Conservation (phyloP, 2,113 vertebrate genomes). For the Neoarius graeffei region DNA sequence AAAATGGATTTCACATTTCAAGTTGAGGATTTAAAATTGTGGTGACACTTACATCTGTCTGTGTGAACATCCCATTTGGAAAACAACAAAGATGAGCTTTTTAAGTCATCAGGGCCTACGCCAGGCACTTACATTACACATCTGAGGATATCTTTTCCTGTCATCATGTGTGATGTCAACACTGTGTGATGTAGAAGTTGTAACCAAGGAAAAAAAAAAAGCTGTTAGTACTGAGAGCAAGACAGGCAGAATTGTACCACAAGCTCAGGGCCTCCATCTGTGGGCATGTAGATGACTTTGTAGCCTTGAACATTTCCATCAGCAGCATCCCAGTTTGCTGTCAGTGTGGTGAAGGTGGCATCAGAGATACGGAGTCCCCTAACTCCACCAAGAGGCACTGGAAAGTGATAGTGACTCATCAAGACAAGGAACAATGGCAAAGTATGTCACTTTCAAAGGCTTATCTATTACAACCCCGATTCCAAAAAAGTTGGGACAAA, state of each 20-base stretch:
- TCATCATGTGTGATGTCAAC: slow-evolving; percentile 27
- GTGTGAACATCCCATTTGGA: background rate
- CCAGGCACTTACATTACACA: slow-evolving; percentile 20
- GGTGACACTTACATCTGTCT: background rate
- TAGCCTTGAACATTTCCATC: slow-evolving; percentile 93
- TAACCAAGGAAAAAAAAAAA: background rate
- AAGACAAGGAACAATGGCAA: background rate
- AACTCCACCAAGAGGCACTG: slow-evolving; percentile 74
- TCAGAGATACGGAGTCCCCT: slow-evolving; percentile 81
- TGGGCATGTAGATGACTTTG: slow-evolving; percentile 84
- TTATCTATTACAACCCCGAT: too few species aligned
- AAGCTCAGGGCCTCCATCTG: slow-evolving; percentile 80
- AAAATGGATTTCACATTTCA: slow-evolving; percentile 17
- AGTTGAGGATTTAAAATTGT: background rate
- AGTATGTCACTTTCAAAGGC: background rate
- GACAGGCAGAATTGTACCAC: slow-evolving; percentile 70
- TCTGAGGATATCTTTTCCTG: background rate
- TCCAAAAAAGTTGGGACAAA: too few species aligned
- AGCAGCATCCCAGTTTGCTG: slow-evolving; percentile 86
- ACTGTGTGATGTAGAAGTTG: background rate
- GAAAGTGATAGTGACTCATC: background rate
- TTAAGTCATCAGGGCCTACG: slow-evolving; percentile 1
- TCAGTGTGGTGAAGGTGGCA: slow-evolving; percentile 88
- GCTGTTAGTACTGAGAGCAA: background rate
- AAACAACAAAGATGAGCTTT: background rate